phyloP scores from a whole-genome alignment of 2,797 vertebrate genomes.

The Gymnoscopelus braueri region DNA sequence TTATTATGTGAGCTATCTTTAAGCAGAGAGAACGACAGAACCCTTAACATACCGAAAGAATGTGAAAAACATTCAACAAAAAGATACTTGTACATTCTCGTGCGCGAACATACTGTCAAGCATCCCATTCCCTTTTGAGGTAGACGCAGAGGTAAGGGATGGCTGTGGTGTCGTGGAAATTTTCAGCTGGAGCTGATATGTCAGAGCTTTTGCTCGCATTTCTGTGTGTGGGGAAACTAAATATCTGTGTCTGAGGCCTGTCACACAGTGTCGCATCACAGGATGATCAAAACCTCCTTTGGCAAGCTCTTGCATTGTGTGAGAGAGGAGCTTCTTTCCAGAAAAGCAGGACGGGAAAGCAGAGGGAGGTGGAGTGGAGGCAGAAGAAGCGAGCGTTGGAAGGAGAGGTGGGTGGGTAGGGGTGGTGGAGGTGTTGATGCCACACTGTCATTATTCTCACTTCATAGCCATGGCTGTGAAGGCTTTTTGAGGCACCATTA shows the following conservation, averaged over 20 bases:
- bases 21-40: conserved; percentile 21
- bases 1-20: conserved; percentile 45
- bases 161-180: conserved; percentile 55
- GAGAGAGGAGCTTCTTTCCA: conserved; percentile 54
- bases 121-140: conserved; percentile 35
- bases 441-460: conserved; percentile 72
- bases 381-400: not conserved
- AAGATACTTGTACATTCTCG: conserved; percentile 8
- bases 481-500: conserved; percentile 66
- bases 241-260: conserved; percentile 73
- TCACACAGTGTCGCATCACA: conserved; percentile 67
- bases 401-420: conserved; percentile 19
- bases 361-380: conserved; percentile 15
- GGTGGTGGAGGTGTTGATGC: conserved; percentile 63
- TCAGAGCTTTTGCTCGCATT: conserved; percentile 67
- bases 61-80: conserved; percentile 43
- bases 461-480: conserved; percentile 57
- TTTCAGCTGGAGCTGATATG: conserved; percentile 52
- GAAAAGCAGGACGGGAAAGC: conserved; percentile 34
- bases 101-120: conserved; percentile 40
- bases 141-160: conserved; percentile 36
- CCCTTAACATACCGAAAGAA: conserved; percentile 39
- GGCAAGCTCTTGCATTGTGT: conserved; percentile 63
- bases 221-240: conserved; percentile 67
- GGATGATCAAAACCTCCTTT: conserved; percentile 70